phyloP scores from a whole-genome alignment of 2,797 vertebrate species.

The Acipenser oxyrinchus region DNA sequence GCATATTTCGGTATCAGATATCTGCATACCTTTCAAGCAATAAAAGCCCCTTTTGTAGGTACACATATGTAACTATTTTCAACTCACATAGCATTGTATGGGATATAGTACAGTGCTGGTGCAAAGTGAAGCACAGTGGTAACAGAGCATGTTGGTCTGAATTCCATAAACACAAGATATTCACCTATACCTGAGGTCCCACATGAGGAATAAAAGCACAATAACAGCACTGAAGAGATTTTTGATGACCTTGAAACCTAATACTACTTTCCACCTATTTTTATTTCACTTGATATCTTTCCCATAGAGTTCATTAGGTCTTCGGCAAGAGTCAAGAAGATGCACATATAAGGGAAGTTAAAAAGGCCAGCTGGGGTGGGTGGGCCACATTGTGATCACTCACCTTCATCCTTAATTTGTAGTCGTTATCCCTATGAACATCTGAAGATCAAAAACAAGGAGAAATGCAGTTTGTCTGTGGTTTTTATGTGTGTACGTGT shows the following conservation, averaged over 20 bases:
- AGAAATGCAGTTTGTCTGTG: constrained; percentile 57
- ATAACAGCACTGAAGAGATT: neutral
- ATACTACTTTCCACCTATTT: neutral
- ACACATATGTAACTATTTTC: too few species aligned
- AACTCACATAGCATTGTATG: too few species aligned
- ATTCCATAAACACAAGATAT: neutral
- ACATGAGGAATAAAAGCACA: neutral
- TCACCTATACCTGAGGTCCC: neutral
- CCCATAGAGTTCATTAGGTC: constrained; percentile 47
- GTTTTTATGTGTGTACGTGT: constrained; percentile 35
- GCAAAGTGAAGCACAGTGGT: neutral
- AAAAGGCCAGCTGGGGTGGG: constrained; percentile 71
- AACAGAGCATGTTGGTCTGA: neutral
- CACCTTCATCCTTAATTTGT: constrained; percentile 75
- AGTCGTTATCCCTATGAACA: constrained; percentile 69
- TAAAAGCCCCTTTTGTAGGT: too few species aligned
- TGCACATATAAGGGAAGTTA: constrained; percentile 53
- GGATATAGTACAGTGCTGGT: neutral
- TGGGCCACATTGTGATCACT: constrained; percentile 68
- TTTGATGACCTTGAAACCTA: constrained; percentile 12
- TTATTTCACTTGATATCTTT: constrained; percentile 27
- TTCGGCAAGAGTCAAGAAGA: constrained; percentile 54
- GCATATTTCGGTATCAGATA: too few species aligned
- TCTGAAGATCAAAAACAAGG: constrained; percentile 72
- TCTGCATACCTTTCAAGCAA: too few species aligned